Base-by-base conservation (phyloP, 2,888 invertebrate genomes). In the Quadroppia sp. region DNA sequence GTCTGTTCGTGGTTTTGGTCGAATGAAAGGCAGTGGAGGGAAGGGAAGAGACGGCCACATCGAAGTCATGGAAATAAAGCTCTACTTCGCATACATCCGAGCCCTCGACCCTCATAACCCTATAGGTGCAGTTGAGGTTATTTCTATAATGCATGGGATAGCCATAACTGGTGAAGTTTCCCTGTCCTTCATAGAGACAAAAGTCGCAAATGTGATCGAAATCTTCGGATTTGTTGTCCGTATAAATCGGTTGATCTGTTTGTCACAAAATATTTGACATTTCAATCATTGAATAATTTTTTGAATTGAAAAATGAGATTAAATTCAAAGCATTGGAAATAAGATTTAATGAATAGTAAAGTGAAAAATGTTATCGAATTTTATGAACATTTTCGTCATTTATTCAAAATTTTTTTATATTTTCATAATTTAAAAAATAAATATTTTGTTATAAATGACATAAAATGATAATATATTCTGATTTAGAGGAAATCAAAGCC, bases 121-220 rank as follows among this genome's bases (percentile, higher is more conserved):
- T 70, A 71, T 78, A 78, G 17, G 77, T 76, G 71, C 78, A 78
- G 69, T 78, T 77, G 23, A 78, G 71, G 61, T 77, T 76, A 20
- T 69, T 40, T 30, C 76, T 42, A 56, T 78, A 78, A 25, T 71
- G 48, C 11, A 75, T 67, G 9, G 78, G 78, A 70, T 78, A 79
- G 11, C 76, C 77, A 64, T 77, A 78, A 50, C 76, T 77, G 7
- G 78, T 78, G 36, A 78, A 76, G 15, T 77, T 76, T 1, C 78
- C 78, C 74, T 76, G 75, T 20, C 76, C 76, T 50, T 77, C 76
- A 17, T 76, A 75, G 0, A 77, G 71, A 28, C 77, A 77, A 64
- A 76, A 77, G 42, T 77, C 77, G 59, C 77, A 77, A 2, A 76
- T 73, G 7, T 76, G 73, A 6, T 23, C 17, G n/a, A n/a, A n/a